Evolutionary conservation across 2,888 invertebrate species (phyloP), one percentile per base, ranked within the genome.

Genomic region (Heliconius aoede): DNA sequence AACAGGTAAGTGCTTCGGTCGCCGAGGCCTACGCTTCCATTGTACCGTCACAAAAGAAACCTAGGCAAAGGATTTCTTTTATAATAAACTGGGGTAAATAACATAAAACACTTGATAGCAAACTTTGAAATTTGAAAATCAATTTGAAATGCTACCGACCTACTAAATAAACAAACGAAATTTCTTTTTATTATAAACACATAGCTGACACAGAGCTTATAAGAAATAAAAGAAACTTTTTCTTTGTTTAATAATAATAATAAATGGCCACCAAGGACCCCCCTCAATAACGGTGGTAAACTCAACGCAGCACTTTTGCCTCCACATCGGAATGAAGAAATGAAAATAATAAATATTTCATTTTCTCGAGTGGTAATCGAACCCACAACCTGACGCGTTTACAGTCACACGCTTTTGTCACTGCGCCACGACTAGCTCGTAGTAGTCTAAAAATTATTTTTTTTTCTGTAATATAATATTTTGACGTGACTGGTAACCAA

Each of bases 21-120:
- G 74, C 55, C 64, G 76, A 72, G 76, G 69, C 76, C 78, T 74
- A 71, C 69, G 74, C 68, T 74, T 69, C 51, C 65, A 78, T 80
- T 80, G 78, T 80, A 46, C 24, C 36, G 65, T 46, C 64, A 79
- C 77, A 76, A 78, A 78, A 79, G 78, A 80, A 72, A 77, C 55
- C 69, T 74, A 73, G 78, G 76, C 72, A 79, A 79, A 78, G 78
- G 76, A 69, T 64, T 71, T 76, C 73, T 78, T 73, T 64, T 58
- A 76, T 36, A 76, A 76, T 76, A 64, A 76, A 76, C 75, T 76
- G 51, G 64, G 71, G 46, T 36, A 64, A 55, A 71, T 69, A 68
- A 46, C 69, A 76, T 69, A 58, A 65, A 71, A 58, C 68, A 73
- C 73, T 55, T 55, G 73, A 73, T 77, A 51, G 32, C 69, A 69